Percentiles rank a stretch among this genome's conserved stretches.
Conservation (phyloP, 2,888 invertebrate species). For the Eilema griseolum region DNA sequence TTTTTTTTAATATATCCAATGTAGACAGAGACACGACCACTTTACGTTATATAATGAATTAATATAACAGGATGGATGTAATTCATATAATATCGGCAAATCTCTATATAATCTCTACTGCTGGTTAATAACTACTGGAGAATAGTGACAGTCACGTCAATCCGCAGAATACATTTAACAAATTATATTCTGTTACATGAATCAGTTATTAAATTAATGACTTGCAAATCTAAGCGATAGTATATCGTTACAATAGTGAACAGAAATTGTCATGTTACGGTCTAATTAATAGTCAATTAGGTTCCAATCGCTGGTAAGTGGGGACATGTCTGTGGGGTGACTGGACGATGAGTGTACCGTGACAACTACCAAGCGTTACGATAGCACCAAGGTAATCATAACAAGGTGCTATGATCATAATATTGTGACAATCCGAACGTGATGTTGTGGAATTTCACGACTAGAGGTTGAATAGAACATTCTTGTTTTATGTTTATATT, state of each 20-base stretch:
- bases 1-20: too few species aligned
- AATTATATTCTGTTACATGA: constrained; percentile 9
- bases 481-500: constrained; percentile 6
- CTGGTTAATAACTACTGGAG: neutral
- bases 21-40: too few species aligned
- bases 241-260: constrained; percentile 20
- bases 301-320: constrained; percentile 26
- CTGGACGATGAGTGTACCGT: constrained; percentile 24
- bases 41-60: too few species aligned
- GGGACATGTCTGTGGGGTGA: constrained; percentile 27
- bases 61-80: too few species aligned
- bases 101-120: too few species aligned
- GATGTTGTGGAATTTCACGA: constrained; percentile 40
- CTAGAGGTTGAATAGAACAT: constrained; percentile 8
- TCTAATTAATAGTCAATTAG: constrained; percentile 43
- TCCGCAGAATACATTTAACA: neutral
- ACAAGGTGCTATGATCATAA: constrained; percentile 32
- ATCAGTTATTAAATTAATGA: constrained; percentile 9
- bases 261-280: constrained; percentile 39
- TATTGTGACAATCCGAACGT: constrained; percentile 41
- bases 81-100: too few species aligned
- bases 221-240: constrained; percentile 2
- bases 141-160: neutral
- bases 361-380: constrained; percentile 35
- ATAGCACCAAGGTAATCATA: constrained; percentile 28